Base-by-base conservation (phyloP, 2,888 invertebrate species). In the Saturnia pavonia region DNA sequence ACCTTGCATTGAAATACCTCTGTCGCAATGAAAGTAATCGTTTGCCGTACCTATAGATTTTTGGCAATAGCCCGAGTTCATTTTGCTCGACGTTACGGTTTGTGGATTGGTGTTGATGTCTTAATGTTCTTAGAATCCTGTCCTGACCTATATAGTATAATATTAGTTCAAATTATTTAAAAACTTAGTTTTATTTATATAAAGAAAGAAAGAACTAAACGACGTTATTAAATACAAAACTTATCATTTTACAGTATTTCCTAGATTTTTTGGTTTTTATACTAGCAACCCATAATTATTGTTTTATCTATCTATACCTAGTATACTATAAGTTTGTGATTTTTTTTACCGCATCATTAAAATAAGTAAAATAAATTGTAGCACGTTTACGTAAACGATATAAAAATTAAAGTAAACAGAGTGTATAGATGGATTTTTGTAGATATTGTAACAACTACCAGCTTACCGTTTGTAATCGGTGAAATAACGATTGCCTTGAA, bases 1-100 rank as follows among this genome's bases (percentile, higher is more conserved):
- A 69, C 60, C 69, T 65, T 40, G 65, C 40, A 65, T 65, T 65
- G 65, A 65, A 65, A 65, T 19, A 22, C 11, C 65, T 34, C 65
- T 65, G 65, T 40, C 40, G 40, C 65, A 65, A 65, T 40, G 3
- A n/a, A 40, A 22, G 65, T 40, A 63, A 65, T 19, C 8, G 65
- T 65, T 65, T 40, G 65, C 7, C 19, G n/a, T 40, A 65, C 40
- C n/a, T n/a, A n/a, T n/a, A 40, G 19, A 19, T 65, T 65, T 65
- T 40, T 65, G 65, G n/a, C 65, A 65, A 65, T 40, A 63, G 12
- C 3, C 14, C 34, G 63, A 40, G 40, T 40, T 19, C n/a, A 3
- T 40, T 65, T 34, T 40, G 65, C 4, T 65, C 25, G 1, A 34
- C 34, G 63, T 63, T 19, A 63, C 63, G 63, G 27, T 63, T 34